Base-by-base conservation (phyloP, 2,113 vertebrate species). In the Clupea harengus region DNA sequence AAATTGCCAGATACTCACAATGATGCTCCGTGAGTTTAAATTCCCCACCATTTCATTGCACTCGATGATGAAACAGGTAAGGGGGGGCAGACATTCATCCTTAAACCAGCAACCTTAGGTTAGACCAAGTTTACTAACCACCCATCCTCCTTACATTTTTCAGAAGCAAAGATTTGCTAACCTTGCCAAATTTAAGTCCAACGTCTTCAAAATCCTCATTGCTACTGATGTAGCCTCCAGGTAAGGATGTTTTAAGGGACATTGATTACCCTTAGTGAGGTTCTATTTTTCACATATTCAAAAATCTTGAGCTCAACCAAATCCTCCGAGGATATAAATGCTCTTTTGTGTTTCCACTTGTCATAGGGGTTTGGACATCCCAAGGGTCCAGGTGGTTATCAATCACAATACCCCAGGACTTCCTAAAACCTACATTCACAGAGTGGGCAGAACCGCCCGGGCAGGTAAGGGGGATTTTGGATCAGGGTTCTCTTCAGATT, bases 61-160 rank as follows among this genome's bases (percentile, higher is more conserved):
- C 80, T 99, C 98, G 54, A 98, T 97, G 97, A 98, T 99, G 98
- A 99, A 99, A 49, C 98, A 99, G 96, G 98, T 97, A 88, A 88
- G 87, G 46, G 32, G 32, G 25, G 44, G 45, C 20, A 80, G 6
- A 18, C 2, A 8, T 46, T n/a, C 60, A 25, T 0, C 8, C 15
- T 9, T 52, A 13, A 3, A 49, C 52, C 32, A 25, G 17, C 13
- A 47, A 20, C 9, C 18, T 32, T 22, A 25, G 25, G 13, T 64
- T 81, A 13, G 15, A 32, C 6, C 15, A 4, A 39, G 11, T 85
- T 39, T 83, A 28, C 7, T 44, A 44, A 60, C 45, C 20, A 45
- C 6, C 39, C 17, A 17, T 84, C 6, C 39, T 64, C 49, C 5
- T 78, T 75, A 89, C 67, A 54, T 18, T 82, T 44, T 87, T 1